These are phyloP conservation scores for Teinopalpus imperialis DNA, from an alignment of 2,888 invertebrate species.

Conservation along the genomic window DNA sequence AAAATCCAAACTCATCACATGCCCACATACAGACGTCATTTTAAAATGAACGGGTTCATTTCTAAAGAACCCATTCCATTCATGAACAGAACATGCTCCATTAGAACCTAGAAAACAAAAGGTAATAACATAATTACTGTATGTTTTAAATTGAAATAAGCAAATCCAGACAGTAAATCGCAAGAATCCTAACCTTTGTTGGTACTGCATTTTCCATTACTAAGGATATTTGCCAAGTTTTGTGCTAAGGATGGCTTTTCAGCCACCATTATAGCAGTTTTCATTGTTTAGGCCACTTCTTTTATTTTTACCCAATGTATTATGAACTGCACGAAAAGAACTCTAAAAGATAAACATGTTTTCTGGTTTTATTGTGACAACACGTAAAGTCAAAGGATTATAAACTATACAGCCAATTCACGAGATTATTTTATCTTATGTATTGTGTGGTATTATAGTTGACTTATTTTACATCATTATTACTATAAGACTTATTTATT, in stretches of 20 bases:
- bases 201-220: constrained; percentile 89
- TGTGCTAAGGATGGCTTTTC: constrained; percentile 99
- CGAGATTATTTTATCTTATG: no score
- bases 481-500: no score
- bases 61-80: constrained; percentile 93
- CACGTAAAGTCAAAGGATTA: no score
- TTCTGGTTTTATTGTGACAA: no score
- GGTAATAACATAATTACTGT: constrained; percentile 13
- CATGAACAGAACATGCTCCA: constrained; percentile 95
- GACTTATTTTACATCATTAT: no score
- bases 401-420: no score
- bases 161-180: not conserved
- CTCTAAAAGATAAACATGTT: no score
- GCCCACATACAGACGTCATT: constrained; percentile 99
- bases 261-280: constrained; percentile 97
- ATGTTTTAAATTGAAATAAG: no score
- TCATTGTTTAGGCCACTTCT: no score
- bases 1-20: constrained; percentile 98
- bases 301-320: no score
- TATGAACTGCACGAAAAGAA: no score
- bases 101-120: constrained; percentile 85
- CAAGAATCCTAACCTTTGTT: constrained; percentile 85
- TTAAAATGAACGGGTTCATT: constrained; percentile 88
- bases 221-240: constrained; percentile 95
- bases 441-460: no score